Evolutionary conservation across 2,797 vertebrate species (phyloP).

Genomic region (Odontamblyopus rebecca): DNA sequence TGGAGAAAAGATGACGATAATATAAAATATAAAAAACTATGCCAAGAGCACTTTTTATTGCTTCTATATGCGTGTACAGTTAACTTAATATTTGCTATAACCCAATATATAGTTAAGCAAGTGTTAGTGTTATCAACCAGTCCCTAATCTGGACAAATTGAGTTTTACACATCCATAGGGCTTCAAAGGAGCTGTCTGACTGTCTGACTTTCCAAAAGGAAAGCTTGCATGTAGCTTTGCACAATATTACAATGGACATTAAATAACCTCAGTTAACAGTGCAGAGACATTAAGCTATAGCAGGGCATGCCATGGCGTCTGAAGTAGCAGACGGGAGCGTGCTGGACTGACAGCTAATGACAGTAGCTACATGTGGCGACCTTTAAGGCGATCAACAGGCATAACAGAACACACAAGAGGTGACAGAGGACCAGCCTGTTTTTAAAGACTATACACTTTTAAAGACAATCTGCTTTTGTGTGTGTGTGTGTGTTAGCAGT

Average conservation of each 20-base stretch:
- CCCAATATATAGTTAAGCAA: too few species aligned
- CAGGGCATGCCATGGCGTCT: not conserved
- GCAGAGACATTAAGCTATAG: not conserved
- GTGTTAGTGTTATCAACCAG: not conserved
- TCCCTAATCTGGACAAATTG: not conserved
- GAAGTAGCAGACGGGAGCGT: conserved; percentile 49
- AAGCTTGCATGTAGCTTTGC: conserved; percentile 42
- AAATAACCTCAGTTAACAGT: not conserved
- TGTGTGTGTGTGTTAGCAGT: conserved; percentile 38
- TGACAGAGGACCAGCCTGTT: conserved; percentile 67
- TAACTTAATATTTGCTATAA: not conserved
- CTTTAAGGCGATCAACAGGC: conserved; percentile 81
- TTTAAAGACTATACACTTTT: conserved; percentile 53
- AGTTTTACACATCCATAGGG: not conserved
- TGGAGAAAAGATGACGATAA: too few species aligned
- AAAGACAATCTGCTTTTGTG: conserved; percentile 4
- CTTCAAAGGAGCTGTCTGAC: not conserved
- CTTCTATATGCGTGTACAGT: not conserved
- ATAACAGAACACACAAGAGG: conserved; percentile 78
- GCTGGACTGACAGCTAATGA: conserved; percentile 82
- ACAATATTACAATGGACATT: not conserved
- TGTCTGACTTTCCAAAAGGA: conserved; percentile 39
- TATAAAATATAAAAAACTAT: too few species aligned
- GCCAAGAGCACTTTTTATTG: not conserved
- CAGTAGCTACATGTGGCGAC: conserved; percentile 82